Percentiles rank a stretch among this genome's conserved stretches.
Evolutionary conservation across 2,888 invertebrate genomes (phyloP).

Genomic region (Incurvaria masculella): DNA sequence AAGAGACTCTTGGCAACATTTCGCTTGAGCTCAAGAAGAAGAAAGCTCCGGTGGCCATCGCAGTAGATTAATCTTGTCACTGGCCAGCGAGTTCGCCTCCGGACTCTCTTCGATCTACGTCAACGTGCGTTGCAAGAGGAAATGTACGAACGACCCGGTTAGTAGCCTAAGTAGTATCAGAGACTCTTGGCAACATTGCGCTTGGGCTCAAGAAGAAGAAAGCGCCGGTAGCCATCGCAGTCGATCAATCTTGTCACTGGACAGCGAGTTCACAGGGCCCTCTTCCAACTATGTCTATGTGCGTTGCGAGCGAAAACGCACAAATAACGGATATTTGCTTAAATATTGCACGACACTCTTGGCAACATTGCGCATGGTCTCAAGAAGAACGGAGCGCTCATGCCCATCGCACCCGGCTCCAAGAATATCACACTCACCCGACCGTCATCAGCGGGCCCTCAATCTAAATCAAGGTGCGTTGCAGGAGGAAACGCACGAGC

Average conservation of each 20-base stretch:
- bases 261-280: no score
- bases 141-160: slow-evolving; percentile 76
- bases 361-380: slow-evolving; percentile 78
- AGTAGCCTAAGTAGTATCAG: no score
- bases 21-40: no score
- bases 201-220: no score
- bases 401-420: slow-evolving; percentile 70
- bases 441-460: slow-evolving; percentile 75
- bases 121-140: slow-evolving; percentile 80
- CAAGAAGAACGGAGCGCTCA: slow-evolving; percentile 76
- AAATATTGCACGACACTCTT: slow-evolving; percentile 51
- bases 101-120: slow-evolving; percentile 85
- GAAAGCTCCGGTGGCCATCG: slow-evolving; percentile 79
- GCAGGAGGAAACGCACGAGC: slow-evolving; percentile 72
- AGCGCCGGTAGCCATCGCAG: slow-evolving; percentile 68
- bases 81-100: slow-evolving; percentile 81
- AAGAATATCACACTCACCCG: slow-evolving; percentile 78
- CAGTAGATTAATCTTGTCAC: slow-evolving; percentile 68
- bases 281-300: no score
- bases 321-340: no score
- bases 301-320: no score
- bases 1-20: no score
- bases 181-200: slow-evolving; percentile 80
- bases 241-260: no score
- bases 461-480: slow-evolving; percentile 82